Evolutionary conservation across 23 tunicate genomes (phyloP).

Genomic region (Corella eumyota): DNA sequence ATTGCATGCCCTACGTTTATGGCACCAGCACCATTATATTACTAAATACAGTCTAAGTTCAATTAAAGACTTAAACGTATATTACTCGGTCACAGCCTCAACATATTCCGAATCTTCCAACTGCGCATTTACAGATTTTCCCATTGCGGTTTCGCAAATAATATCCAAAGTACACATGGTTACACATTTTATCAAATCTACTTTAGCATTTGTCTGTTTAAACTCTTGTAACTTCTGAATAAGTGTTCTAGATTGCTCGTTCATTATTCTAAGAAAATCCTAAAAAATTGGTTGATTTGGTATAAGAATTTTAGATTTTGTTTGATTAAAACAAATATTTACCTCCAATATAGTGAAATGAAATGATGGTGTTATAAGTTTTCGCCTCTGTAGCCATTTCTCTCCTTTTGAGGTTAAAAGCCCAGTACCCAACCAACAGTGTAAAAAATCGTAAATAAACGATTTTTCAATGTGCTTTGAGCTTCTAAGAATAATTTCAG

Average conservation of each 20-base stretch:
- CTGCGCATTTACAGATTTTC: conserved; percentile 12
- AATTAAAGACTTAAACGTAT: too few species aligned
- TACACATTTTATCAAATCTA: conserved; percentile 5
- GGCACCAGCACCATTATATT: too few species aligned
- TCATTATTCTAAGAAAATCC: conserved; percentile 82
- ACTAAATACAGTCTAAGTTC: too few species aligned
- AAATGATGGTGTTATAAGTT: conserved; percentile 87
- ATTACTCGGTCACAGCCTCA: conserved; percentile 5
- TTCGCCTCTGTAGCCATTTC: conserved; percentile 83
- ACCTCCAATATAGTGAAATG: conserved; percentile 87
- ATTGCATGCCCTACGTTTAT: too few species aligned
- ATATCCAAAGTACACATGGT: conserved; percentile 21
- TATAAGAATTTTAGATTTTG: too few species aligned
- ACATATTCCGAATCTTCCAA: conserved; percentile 11
- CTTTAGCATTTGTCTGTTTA: not conserved
- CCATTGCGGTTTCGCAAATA: conserved; percentile 21
- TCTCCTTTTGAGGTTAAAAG: conserved; percentile 65
- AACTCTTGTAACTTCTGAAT: not conserved
- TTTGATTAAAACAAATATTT: too few species aligned
- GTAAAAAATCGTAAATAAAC: conserved; percentile 41
- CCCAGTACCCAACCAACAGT: conserved; percentile 85
- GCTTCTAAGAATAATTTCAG: conserved; percentile 55
- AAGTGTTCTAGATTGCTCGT: conserved; percentile 3
- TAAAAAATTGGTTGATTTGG: too few species aligned
- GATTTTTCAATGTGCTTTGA: conserved; percentile 72